phyloP scores from a whole-genome alignment of 2,113 vertebrate genomes.

The Pontoporia blainvillei region DNA sequence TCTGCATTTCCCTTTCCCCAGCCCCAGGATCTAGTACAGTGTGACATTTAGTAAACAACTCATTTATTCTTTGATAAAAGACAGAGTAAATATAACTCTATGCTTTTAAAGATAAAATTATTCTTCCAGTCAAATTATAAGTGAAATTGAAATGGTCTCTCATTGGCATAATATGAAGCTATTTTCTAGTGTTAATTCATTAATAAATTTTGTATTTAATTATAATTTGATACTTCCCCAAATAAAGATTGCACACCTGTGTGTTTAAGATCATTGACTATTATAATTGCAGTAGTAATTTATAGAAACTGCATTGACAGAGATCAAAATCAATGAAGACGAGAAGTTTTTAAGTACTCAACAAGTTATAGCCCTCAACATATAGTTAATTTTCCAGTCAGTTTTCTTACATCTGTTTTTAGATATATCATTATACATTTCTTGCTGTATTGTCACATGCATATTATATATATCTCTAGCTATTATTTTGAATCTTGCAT shows the following conservation, averaged over 20 bases:
- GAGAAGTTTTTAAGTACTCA: neutral
- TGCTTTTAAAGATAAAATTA: neutral
- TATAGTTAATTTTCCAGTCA: neutral
- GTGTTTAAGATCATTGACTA: neutral
- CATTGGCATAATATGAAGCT: neutral
- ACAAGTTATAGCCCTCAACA: neutral
- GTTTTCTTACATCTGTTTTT: neutral
- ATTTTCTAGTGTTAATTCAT: slow-evolving; percentile 15
- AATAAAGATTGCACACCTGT: neutral
- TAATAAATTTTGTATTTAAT: neutral
- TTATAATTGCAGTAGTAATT: neutral
- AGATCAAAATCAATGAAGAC: neutral
- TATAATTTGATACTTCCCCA: neutral
- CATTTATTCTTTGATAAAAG: neutral
- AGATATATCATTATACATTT: neutral
- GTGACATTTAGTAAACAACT: neutral
- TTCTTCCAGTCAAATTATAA: neutral
- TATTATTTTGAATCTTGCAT: slow-evolving; percentile 12
- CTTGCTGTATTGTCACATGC: neutral
- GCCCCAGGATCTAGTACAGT: neutral
- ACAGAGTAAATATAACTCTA: neutral
- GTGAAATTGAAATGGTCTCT: slow-evolving; percentile 6
- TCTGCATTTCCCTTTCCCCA: neutral
- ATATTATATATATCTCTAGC: neutral
- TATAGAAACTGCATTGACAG: neutral